These are phyloP conservation scores for Gymnarchus niloticus DNA, from an alignment of 2,113 vertebrate genomes.

Conservation along the genomic window DNA sequence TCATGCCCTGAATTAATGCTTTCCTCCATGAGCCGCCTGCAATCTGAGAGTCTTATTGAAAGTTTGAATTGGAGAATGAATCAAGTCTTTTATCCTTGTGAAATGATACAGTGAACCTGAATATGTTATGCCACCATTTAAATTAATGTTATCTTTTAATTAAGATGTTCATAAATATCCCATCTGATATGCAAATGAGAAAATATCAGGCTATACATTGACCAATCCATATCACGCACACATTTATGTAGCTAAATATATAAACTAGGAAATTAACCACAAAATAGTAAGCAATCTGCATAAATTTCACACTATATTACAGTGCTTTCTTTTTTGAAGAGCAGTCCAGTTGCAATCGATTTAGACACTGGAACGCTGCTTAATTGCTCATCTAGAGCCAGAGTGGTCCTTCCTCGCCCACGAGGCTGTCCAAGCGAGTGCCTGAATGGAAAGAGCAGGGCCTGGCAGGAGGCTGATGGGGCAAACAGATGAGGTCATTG, in stretches of 20 bases:
- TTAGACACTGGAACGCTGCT: constrained; percentile 59
- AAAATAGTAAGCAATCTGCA: constrained; percentile 73
- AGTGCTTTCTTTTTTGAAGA: constrained; percentile 42
- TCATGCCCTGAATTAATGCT: neutral
- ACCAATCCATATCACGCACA: constrained; percentile 39
- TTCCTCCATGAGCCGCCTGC: neutral
- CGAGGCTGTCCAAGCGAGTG: constrained; percentile 13
- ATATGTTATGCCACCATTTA: neutral
- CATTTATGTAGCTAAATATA: constrained; percentile 25
- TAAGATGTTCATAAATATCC: constrained; percentile 42
- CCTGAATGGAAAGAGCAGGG: neutral
- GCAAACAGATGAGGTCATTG: constrained; percentile 40
- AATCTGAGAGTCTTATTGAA: neutral
- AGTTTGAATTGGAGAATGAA: neutral
- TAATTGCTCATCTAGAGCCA: constrained; percentile 67
- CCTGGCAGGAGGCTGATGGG: constrained; percentile 8
- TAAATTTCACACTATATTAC: constrained; percentile 73
- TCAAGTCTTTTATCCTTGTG: neutral
- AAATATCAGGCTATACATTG: constrained; percentile 50
- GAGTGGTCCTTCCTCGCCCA: constrained; percentile 27
- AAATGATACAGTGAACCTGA: neutral
- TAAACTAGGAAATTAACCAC: constrained; percentile 49
- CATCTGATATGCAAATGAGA: constrained; percentile 45
- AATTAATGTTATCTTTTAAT: constrained; percentile 7
- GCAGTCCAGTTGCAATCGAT: constrained; percentile 69